Evolutionary conservation across 1,140 invertebrate genomes (phyloP).

Genomic region (Sipha flava): DNA sequence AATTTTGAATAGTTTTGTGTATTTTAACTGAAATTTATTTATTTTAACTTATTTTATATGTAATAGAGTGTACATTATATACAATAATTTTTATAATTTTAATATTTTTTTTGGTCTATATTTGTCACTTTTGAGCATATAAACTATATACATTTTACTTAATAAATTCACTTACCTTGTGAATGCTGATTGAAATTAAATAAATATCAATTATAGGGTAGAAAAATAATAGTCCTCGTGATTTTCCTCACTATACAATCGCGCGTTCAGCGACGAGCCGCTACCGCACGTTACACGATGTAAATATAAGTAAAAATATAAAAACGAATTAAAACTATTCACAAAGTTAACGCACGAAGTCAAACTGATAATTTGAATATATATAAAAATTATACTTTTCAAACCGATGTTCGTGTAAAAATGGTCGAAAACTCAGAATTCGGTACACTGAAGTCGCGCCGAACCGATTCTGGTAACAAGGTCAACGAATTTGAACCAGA

Average conservation of each 20-base stretch:
- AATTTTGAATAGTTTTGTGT: too few species aligned
- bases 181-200: background rate
- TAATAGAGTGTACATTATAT: too few species aligned
- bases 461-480: conserved; percentile 30
- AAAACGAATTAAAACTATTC: background rate
- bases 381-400: background rate
- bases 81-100: background rate
- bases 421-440: conserved; percentile 9
- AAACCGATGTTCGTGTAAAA: conserved; percentile 6
- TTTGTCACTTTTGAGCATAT: background rate
- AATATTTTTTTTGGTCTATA: background rate
- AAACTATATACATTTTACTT: background rate
- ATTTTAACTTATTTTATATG: too few species aligned
- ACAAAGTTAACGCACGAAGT: background rate
- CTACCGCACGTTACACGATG: background rate
- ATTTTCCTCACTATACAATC: background rate
- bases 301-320: background rate
- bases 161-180: background rate
- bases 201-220: background rate
- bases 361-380: background rate
- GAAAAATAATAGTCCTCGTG: background rate
- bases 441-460: conserved; percentile 26
- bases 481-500: conserved; percentile 32
- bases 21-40: too few species aligned
- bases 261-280: background rate